Evolutionary conservation across 1,140 invertebrate species (phyloP), one percentile per base, ranked within the genome.

Genomic region (Tenebrio molitor): DNA sequence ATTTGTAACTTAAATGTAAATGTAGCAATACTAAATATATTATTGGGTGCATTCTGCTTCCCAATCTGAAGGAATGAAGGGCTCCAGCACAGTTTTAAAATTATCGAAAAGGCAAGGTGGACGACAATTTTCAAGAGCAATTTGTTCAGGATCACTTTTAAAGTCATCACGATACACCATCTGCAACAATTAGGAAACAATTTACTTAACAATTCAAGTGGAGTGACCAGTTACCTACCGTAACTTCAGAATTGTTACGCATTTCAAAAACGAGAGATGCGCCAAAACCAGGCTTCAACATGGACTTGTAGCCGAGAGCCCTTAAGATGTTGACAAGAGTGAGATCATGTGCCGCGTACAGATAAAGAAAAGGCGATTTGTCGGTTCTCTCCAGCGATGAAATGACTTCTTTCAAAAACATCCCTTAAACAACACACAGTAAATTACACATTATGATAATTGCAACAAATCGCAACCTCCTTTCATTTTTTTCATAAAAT

Each of bases 321-420:
- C 91, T 86, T 83, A 92, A 85, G 3, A 91, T 76, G 76, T 88
- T 89, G 0, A 93, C 90, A n/a, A 93, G 78, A 0, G 89, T 92
- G 1, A 92, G 83, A 80, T 94, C 92, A 78, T 94, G 92, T 0
- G 85, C 91, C 0, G 91, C 88, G 81, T 92, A 93, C 6, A 91
- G 79, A 76, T 87, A 86, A 63, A 90, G 83, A 76, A 86, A 86
- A 17, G 84, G 6, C 7, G 83, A 50, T 82, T 79, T 1, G 84
- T 72, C 44, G 79, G 78, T 5, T 77, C 78, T 75, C 53, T 80
- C 73, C 83, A 88, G 85, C 8, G 79, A 72, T 0, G 75, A 44
- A n/a, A 85, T 69, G 33, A 87, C 81, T 19, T 85, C 81, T 65
- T 80, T 83, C 4, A 90, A 72, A 41, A 89, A 83, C 4, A 87